A percentile compares a stretch with the other conserved stretches of the same genome.
These are phyloP conservation scores for Petrosia ficiformis DNA, from an alignment of 37 sponge, comb jelly and placozoan genomes.

Conservation along the genomic window DNA sequence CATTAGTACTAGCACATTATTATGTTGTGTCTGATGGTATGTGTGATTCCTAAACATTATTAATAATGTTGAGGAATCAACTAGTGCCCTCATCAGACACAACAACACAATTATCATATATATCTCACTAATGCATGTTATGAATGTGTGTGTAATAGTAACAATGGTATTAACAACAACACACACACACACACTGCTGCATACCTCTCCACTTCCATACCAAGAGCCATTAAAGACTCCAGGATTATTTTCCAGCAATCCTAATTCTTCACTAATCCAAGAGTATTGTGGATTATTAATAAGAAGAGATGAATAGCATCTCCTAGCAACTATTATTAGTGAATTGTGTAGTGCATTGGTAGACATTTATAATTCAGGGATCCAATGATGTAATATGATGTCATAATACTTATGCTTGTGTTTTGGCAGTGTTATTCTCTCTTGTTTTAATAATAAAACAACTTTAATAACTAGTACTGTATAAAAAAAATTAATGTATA, in stretches of 20 bases:
- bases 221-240: slow-evolving; percentile 94
- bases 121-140: no score
- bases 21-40: no score
- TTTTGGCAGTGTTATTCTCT: neutral
- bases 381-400: neutral
- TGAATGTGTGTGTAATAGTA: no score
- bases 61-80: no score
- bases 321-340: no score
- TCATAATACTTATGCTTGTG: neutral
- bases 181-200: slow-evolving; percentile 1
- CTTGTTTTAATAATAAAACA: neutral
- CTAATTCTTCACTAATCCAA: slow-evolving; percentile 82
- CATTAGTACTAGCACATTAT: no score
- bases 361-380: no score
- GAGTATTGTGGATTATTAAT: slow-evolving; percentile 82
- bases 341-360: no score
- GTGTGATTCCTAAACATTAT: no score
- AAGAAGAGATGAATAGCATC: neutral
- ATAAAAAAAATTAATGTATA: neutral
- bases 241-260: slow-evolving; percentile 73
- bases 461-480: neutral
- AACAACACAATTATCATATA: no score
- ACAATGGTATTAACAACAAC: neutral
- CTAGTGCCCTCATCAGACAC: no score
- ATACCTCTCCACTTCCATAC: slow-evolving; percentile 78